These are phyloP conservation scores for Callipepla californica DNA, from an alignment of 2,113 vertebrate genomes.

Conservation along the genomic window DNA sequence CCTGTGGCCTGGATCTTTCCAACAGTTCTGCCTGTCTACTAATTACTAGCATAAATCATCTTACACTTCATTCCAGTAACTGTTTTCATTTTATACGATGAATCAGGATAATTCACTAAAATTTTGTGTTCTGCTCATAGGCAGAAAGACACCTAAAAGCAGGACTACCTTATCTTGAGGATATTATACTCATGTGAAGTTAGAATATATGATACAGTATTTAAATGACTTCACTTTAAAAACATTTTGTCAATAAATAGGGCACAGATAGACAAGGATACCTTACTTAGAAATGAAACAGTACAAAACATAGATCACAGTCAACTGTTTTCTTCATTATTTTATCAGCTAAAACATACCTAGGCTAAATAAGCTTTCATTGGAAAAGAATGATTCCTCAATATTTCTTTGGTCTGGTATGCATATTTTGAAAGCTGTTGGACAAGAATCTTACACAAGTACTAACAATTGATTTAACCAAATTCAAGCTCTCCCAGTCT, in stretches of 20 bases:
- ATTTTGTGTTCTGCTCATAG: neutral
- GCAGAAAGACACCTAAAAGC: neutral
- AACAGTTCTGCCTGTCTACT: neutral
- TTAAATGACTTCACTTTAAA: neutral
- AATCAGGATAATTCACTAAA: neutral
- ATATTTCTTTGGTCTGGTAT: neutral
- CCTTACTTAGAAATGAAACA: neutral
- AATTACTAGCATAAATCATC: neutral
- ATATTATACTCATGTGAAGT: neutral
- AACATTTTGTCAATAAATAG: neutral
- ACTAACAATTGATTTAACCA: neutral
- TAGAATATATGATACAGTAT: fast-evolving
- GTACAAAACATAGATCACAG: neutral
- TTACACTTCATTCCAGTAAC: neutral
- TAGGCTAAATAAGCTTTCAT: neutral
- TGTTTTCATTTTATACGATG: neutral
- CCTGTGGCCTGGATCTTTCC: neutral
- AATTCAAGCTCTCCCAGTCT: neutral
- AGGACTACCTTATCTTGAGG: neutral
- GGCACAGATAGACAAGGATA: fast-evolving
- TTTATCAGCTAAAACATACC: neutral
- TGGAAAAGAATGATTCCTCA: neutral
- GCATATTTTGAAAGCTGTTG: neutral
- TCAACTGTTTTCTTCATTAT: neutral
- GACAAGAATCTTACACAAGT: neutral